A percentile compares a stretch with the other conserved stretches of the same genome.
Conservation (phyloP, 2,888 invertebrate species). For the Drosophila ochracea region DNA sequence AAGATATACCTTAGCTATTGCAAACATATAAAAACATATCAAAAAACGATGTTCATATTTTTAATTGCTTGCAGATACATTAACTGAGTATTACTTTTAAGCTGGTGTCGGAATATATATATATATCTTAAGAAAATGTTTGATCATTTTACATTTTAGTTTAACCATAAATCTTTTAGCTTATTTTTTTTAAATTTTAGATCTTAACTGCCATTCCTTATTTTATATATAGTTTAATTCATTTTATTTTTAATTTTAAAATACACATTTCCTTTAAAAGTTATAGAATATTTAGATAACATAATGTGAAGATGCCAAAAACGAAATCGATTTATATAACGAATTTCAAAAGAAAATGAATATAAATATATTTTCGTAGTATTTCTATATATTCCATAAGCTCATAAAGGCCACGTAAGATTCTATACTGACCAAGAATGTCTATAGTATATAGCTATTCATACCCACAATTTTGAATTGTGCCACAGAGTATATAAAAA, state of each 20-base stretch:
- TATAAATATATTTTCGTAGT: not conserved
- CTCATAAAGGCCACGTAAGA: not conserved
- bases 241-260: too few species aligned
- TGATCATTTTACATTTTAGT: not conserved
- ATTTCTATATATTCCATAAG: not conserved
- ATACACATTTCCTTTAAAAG: too few species aligned
- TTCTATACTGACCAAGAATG: not conserved
- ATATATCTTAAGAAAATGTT: not conserved
- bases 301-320: too few species aligned
- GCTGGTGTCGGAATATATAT: too few species aligned
- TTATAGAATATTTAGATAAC: too few species aligned
- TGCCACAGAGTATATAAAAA: slow-evolving; percentile 9
- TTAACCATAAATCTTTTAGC: too few species aligned
- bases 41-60: too few species aligned
- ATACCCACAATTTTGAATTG: not conserved
- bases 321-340: too few species aligned
- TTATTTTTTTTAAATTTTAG: not conserved
- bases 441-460: not conserved
- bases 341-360: not conserved
- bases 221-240: not conserved
- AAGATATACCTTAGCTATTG: too few species aligned
- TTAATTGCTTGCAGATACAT: too few species aligned
- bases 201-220: not conserved
- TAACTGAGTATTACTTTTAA: not conserved
- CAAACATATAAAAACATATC: not conserved